Evolutionary conservation across 2,113 vertebrate species (phyloP), one percentile per base, ranked within the genome.

Genomic region (Tragelaphus scriptus): DNA sequence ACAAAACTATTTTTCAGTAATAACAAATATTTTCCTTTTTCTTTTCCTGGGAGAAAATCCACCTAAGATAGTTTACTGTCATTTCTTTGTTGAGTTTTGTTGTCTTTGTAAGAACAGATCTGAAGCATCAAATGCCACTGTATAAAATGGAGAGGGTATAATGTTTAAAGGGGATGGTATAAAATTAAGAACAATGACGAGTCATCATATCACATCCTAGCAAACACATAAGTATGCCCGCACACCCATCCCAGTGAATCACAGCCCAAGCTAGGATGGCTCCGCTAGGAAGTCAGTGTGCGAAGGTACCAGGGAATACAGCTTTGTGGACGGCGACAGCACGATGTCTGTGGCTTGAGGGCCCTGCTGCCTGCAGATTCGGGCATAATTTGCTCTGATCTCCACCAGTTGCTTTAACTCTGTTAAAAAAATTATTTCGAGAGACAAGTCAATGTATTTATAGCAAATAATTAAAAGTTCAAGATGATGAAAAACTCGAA

Each of bases 311-410:
- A 94, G 93, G 5, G 59, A 63, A 1, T 68, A 88, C 19, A 44
- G 59, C 63, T 96, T 95, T 49, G 36, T 36, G 28, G 95, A 75
- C 56, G 96, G 17, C 28, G 55, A 93, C 68, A 92, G 32, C 88
- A 63, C 23, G 17, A 80, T n/a, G 14, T 96, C 86, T 94, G 93
- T 98, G 44, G 98, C 97, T 93, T 96, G 63, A 68, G 97, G 55
- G 55, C 98, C 98, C 47, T 96, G 56, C 90, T 98, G 97, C 55
- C 97, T 98, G 94, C 58, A 92, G 32, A 94, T 97, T 89, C 98
- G 97, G 82, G 98, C 94, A 96, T 97, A 98, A 94, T 97, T 98
- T 77, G 98, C 99, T 98, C 96, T 98, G 90, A 99, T 2, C 55
- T 98, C 96, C 85, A 98, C 53, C 82, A 94, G 80, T 58, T 96